A percentile compares a stretch with the other conserved stretches of the same genome.
phyloP scores from a whole-genome alignment of 1,140 invertebrate genomes.

The Neotoxoptera formosana region DNA sequence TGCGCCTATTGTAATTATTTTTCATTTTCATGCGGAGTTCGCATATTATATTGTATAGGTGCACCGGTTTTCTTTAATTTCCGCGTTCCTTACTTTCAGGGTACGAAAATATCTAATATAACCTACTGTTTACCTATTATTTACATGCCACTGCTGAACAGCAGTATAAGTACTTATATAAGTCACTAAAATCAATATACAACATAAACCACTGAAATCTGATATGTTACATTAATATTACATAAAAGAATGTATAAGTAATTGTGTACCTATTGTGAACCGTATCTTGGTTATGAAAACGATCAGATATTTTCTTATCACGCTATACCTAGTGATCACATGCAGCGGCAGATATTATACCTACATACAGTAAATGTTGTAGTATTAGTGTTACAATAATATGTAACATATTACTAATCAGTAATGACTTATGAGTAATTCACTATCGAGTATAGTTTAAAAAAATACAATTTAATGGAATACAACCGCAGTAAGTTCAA shows the following conservation, averaged over 20 bases:
- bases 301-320: not conserved
- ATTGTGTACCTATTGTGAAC: not conserved
- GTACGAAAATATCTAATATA: not conserved
- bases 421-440: not conserved
- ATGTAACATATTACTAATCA: not conserved
- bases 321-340: not conserved
- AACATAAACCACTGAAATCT: constrained; percentile 9
- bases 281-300: not conserved
- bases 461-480: not conserved
- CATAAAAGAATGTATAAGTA: not conserved
- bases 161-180: constrained; percentile 17
- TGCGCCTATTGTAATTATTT: not conserved
- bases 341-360: not conserved
- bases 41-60: not conserved
- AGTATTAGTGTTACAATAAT: not conserved
- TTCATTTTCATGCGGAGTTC: not conserved
- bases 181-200: constrained; percentile 16
- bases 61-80: not conserved
- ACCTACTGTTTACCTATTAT: constrained; percentile 4
- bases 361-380: not conserved
- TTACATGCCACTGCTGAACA: not conserved
- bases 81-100: not conserved
- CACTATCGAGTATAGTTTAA: not conserved
- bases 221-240: not conserved
- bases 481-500: not conserved